Conservation (phyloP, 2,888 invertebrate genomes). For the Drosophila rellima region DNA sequence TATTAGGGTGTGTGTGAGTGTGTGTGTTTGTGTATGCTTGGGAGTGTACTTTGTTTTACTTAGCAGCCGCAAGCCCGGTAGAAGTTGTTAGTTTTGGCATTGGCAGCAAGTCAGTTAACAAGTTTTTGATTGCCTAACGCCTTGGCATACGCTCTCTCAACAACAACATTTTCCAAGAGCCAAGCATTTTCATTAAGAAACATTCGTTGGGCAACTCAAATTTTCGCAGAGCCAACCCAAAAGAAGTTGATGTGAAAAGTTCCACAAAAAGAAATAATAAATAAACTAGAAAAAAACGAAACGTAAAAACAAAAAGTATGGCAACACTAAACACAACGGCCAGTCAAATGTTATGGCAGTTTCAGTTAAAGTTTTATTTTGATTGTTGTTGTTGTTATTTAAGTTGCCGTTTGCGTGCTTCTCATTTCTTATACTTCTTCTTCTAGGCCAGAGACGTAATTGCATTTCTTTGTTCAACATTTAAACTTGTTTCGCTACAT, state of each 20-base stretch:
- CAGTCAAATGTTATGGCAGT: constrained; percentile 73
- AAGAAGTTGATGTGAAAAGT: constrained; percentile 76
- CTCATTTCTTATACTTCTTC: constrained; percentile 57
- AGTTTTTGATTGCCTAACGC: constrained; percentile 61
- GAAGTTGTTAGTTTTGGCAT: constrained; percentile 53
- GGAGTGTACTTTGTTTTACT: constrained; percentile 37
- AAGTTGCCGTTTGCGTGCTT: constrained; percentile 65
- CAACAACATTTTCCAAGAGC: constrained; percentile 39
- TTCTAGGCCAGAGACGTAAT: constrained; percentile 75
- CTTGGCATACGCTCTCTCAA: constrained; percentile 49
- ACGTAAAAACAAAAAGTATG: constrained; percentile 34
- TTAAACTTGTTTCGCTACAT: constrained; percentile 74
- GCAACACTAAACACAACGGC: constrained; percentile 44
- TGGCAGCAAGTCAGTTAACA: constrained; percentile 65
- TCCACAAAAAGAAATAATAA: constrained; percentile 37
- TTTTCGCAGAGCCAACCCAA: constrained; percentile 48
- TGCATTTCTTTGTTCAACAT: constrained; percentile 81
- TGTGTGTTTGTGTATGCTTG: constrained; percentile 12
- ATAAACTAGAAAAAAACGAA: constrained; percentile 15
- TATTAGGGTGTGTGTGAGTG: background rate
- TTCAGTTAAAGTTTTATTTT: constrained; percentile 52
- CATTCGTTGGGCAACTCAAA: constrained; percentile 63
- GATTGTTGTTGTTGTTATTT: constrained; percentile 43
- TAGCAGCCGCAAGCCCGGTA: constrained; percentile 64
- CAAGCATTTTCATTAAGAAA: constrained; percentile 75